Conservation (phyloP, 2,113 vertebrate species). For the Enhydra lutris region DNA sequence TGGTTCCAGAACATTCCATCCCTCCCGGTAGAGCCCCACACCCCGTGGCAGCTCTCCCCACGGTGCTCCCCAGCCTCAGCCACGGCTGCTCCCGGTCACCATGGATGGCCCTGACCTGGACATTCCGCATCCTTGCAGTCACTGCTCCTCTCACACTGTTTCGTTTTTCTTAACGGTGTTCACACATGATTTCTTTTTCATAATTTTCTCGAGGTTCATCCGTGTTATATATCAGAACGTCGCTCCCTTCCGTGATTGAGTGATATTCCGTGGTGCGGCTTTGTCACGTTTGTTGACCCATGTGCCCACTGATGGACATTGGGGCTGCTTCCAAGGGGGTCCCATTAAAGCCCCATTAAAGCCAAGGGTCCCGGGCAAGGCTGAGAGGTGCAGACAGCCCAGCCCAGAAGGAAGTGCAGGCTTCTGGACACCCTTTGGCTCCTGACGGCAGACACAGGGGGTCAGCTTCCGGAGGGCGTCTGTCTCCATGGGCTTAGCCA, state of each 20-base stretch:
- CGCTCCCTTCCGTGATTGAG: background rate
- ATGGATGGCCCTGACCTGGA: background rate
- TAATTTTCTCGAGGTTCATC: fast-evolving
- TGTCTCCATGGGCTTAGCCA: fast-evolving
- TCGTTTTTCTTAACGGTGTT: background rate
- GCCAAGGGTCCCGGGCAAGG: background rate
- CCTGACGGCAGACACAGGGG: background rate
- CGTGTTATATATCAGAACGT: fast-evolving
- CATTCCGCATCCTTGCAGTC: background rate
- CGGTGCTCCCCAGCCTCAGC: fast-evolving
- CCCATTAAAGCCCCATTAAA: fast-evolving
- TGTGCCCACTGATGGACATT: background rate
- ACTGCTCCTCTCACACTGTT: fast-evolving
- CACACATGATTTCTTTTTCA: background rate
- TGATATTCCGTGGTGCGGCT: fast-evolving
- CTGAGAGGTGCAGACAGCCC: fast-evolving
- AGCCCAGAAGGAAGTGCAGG: background rate
- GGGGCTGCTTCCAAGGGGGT: background rate
- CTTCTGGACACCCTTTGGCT: background rate
- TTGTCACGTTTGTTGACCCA: fast-evolving
- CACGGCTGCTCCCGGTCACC: background rate
- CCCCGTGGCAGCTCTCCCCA: background rate
- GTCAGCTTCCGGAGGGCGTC: background rate
- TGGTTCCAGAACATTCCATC: background rate
- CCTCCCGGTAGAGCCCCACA: fast-evolving